Percentiles rank a stretch among this genome's conserved stretches.
phyloP scores from a whole-genome alignment of 2,113 vertebrate species.

The Coptodon rendalli region DNA sequence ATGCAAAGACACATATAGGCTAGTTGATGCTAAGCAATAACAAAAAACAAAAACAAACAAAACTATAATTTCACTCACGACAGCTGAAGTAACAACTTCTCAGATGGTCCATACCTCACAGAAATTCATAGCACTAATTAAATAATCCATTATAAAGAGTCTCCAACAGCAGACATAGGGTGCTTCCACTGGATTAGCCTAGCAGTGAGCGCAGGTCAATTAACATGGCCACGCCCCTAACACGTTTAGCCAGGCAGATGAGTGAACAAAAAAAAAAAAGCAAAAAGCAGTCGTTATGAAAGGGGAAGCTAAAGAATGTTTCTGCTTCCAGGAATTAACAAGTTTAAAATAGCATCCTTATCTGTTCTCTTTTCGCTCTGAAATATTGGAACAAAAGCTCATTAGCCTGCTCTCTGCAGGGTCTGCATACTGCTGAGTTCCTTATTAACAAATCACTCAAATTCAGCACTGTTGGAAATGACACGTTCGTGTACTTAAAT shows the following conservation, averaged over 20 bases:
- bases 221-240: background rate
- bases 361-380: background rate
- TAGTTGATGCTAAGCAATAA: background rate
- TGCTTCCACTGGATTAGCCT: background rate
- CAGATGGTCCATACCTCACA: background rate
- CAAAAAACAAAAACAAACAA: background rate
- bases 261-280: background rate
- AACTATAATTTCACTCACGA: background rate
- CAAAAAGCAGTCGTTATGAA: background rate
- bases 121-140: background rate
- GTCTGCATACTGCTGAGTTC: background rate
- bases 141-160: background rate
- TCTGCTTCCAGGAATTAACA: background rate
- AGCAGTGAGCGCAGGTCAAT: background rate
- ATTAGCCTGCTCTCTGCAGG: background rate
- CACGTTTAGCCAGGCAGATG: background rate
- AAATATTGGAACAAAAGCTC: background rate
- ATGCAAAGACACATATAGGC: background rate
- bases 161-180: background rate
- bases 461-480: background rate
- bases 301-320: background rate
- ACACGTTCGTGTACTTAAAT: background rate
- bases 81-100: background rate
- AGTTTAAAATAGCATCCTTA: background rate
- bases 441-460: background rate